Evolutionary conservation across 2,797 vertebrate genomes (phyloP).

Genomic region (Champsocephalus gunnari): DNA sequence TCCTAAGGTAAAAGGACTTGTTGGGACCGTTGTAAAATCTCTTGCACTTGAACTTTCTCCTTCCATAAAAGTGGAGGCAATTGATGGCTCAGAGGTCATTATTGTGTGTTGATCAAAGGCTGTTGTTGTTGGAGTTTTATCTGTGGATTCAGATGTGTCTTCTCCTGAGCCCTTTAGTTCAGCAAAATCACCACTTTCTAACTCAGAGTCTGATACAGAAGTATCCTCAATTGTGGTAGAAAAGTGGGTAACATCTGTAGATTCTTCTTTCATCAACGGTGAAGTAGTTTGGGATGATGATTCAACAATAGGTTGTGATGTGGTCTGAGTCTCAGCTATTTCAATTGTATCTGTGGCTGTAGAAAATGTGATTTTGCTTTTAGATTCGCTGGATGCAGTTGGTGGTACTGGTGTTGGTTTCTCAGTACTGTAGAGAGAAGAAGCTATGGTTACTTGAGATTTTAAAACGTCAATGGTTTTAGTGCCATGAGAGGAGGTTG

Average conservation of each 20-base stretch:
- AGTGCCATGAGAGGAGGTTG: constrained; percentile 12
- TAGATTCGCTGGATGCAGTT: constrained; percentile 25
- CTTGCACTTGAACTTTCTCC: constrained; percentile 13
- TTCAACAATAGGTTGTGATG: constrained; percentile 37
- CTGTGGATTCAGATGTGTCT: constrained; percentile 9
- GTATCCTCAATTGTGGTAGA: constrained; percentile 5
- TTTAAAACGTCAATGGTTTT: constrained; percentile 10
- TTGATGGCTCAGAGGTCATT: constrained; percentile 17
- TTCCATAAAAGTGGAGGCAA: neutral
- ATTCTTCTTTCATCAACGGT: neutral
- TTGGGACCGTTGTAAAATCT: constrained; percentile 23
- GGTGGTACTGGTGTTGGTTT: constrained; percentile 17
- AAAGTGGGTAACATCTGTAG: neutral
- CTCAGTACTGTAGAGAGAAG: constrained; percentile 33
- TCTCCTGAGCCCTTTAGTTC: constrained; percentile 37
- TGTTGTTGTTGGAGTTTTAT: constrained; percentile 28
- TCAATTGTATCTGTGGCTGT: constrained; percentile 52
- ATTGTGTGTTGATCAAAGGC: neutral
- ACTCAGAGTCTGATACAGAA: constrained; percentile 19
- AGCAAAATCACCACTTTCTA: constrained; percentile 42
- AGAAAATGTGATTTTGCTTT: constrained; percentile 28
- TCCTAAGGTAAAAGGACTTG: constrained; percentile 25
- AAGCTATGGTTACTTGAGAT: neutral
- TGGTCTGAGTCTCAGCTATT: constrained; percentile 42
- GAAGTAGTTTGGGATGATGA: constrained; percentile 26